Evolutionary conservation across 2,888 invertebrate genomes (phyloP).

Genomic region (Unio pictorum): DNA sequence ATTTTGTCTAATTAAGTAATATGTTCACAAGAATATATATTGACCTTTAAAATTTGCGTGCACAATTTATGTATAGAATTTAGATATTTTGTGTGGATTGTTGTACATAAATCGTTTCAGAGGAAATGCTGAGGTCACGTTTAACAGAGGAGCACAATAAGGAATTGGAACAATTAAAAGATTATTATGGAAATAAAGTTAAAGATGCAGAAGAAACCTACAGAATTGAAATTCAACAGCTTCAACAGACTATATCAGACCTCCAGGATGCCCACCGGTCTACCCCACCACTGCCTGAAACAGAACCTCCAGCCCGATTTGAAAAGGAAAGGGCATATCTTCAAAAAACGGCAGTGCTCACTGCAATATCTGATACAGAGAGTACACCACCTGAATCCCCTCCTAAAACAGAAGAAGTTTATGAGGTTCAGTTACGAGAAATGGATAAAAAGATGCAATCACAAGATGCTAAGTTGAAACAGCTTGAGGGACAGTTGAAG

Average conservation of each 20-base stretch:
- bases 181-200: constrained; percentile 45
- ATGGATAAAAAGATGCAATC: constrained; percentile 22
- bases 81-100: too few relatives aligned
- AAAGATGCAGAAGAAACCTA: constrained; percentile 41
- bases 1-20: too few relatives aligned
- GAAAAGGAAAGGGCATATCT: constrained; percentile 44
- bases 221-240: constrained; percentile 34
- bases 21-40: too few relatives aligned
- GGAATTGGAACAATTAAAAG: constrained; percentile 43
- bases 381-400: constrained; percentile 15
- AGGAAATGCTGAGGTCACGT: constrained; percentile 21
- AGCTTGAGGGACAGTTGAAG: constrained; percentile 21
- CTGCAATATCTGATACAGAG: constrained; percentile 46
- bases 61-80: too few relatives aligned
- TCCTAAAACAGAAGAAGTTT: constrained; percentile 7
- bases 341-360: constrained; percentile 41
- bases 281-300: constrained; percentile 9
- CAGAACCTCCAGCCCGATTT: constrained; percentile 9
- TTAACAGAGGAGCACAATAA: constrained; percentile 36
- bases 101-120: constrained; percentile 14
- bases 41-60: too few relatives aligned
- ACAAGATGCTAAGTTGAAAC: constrained; percentile 25
- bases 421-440: neutral
- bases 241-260: constrained; percentile 30
- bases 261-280: constrained; percentile 12